Evolutionary conservation across 2,797 vertebrate genomes (phyloP).

Genomic region (Heteromormyrus szaboi): DNA sequence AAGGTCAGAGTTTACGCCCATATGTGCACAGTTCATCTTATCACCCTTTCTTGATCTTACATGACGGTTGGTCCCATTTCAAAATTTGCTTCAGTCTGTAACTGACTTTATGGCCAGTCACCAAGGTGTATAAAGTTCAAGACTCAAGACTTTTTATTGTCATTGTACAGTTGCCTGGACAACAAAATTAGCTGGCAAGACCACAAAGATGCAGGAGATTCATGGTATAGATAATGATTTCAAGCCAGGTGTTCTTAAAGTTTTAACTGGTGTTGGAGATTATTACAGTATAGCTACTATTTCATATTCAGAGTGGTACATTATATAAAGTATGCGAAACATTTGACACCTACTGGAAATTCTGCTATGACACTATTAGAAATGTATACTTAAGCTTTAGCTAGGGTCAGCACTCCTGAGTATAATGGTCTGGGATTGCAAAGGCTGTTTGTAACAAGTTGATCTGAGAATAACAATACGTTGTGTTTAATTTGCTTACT

Average conservation of each 20-base stretch:
- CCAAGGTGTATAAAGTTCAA: background rate
- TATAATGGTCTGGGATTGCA: background rate
- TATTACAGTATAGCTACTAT: background rate
- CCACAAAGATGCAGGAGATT: too few relatives aligned
- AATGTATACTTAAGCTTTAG: background rate
- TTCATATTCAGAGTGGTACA: background rate
- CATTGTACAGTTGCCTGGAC: too few relatives aligned
- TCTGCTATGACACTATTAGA: background rate
- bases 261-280: background rate
- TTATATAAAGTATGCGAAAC: background rate
- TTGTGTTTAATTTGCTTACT: background rate
- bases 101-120: background rate
- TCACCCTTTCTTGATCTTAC: background rate
- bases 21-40: background rate
- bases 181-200: too few relatives aligned
- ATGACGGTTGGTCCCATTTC: background rate
- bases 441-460: background rate
- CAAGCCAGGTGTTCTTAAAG: background rate
- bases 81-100: background rate
- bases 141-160: too few relatives aligned
- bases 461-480: background rate
- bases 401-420: background rate
- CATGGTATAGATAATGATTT: background rate
- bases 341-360: background rate
- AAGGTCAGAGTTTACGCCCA: background rate